Evolutionary conservation across 2,113 vertebrate genomes (phyloP).

Genomic region (Lota lota): DNA sequence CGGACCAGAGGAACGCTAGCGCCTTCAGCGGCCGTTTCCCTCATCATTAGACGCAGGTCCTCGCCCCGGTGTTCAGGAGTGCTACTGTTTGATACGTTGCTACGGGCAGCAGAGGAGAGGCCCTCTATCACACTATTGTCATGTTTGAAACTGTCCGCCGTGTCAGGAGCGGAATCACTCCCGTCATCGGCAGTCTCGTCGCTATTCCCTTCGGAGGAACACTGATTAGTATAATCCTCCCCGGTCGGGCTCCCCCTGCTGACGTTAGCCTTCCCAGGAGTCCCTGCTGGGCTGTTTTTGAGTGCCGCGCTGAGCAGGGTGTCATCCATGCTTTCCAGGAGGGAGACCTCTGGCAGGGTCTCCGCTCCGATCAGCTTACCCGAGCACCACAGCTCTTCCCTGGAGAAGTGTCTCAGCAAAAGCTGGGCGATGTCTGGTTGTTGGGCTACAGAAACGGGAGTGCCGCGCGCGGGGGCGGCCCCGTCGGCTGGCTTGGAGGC

Average conservation of each 20-base stretch:
- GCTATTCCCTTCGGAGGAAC: slow-evolving; percentile 1
- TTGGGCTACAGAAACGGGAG: slow-evolving; percentile 22
- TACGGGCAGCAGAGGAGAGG: slow-evolving; percentile 14
- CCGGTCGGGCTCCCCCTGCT: slow-evolving; percentile 3
- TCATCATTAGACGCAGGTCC: neutral
- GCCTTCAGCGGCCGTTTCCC: slow-evolving; percentile 12
- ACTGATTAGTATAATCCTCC: slow-evolving; percentile 7
- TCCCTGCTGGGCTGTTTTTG: slow-evolving; percentile 7
- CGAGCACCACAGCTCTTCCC: slow-evolving; percentile 64
- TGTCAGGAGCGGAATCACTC: neutral
- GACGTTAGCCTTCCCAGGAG: neutral
- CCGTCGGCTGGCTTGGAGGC: neutral
- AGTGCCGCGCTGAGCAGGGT: slow-evolving; percentile 40
- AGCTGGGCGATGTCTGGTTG: slow-evolving; percentile 63
- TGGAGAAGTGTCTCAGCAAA: slow-evolving; percentile 75
- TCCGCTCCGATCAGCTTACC: slow-evolving; percentile 76
- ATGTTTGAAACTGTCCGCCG: slow-evolving; percentile 6
- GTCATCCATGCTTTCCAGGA: slow-evolving; percentile 76
- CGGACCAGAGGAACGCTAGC: slow-evolving; percentile 48
- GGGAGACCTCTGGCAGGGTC: slow-evolving; percentile 80
- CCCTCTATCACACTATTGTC: neutral
- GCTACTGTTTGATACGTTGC: slow-evolving; percentile 10
- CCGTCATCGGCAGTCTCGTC: slow-evolving; percentile 15
- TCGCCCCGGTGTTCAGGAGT: slow-evolving; percentile 12
- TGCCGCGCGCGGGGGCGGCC: neutral